A percentile compares a stretch with the other conserved stretches of the same genome.
Conservation (phyloP, 2,888 invertebrate genomes). For the Glaucopsyche alexis region DNA sequence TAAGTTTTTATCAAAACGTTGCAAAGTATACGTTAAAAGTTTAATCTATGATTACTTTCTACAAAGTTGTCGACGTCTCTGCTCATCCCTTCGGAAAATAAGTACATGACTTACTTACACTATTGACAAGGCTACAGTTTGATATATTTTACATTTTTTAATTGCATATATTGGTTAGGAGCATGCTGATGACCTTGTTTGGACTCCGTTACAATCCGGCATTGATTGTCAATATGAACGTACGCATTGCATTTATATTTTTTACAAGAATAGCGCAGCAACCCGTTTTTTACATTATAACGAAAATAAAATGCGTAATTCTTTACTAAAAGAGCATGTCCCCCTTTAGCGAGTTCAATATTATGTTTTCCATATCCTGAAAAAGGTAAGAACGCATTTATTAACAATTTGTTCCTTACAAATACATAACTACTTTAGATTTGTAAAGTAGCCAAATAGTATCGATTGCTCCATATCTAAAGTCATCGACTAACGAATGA, state of each 20-base stretch:
- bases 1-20: too few relatives aligned
- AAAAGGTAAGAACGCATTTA: not conserved
- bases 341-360: not conserved
- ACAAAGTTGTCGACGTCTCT: too few relatives aligned
- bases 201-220: not conserved
- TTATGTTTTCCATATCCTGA: not conserved
- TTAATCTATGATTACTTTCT: too few relatives aligned
- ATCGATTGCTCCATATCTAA: too few relatives aligned
- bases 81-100: too few relatives aligned
- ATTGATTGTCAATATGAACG: not conserved
- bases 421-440: too few relatives aligned
- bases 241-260: not conserved
- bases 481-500: too few relatives aligned
- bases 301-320: not conserved
- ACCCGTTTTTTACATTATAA: not conserved
- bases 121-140: not conserved
- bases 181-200: not conserved
- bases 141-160: not conserved
- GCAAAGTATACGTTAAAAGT: too few relatives aligned
- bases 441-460: too few relatives aligned
- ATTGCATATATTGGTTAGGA: not conserved
- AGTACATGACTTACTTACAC: too few relatives aligned
- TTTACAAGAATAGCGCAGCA: constrained; percentile 1
- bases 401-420: too few relatives aligned
- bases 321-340: not conserved